Evolutionary conservation across 1,140 invertebrate genomes (phyloP).

Genomic region (Theocolax elegans): DNA sequence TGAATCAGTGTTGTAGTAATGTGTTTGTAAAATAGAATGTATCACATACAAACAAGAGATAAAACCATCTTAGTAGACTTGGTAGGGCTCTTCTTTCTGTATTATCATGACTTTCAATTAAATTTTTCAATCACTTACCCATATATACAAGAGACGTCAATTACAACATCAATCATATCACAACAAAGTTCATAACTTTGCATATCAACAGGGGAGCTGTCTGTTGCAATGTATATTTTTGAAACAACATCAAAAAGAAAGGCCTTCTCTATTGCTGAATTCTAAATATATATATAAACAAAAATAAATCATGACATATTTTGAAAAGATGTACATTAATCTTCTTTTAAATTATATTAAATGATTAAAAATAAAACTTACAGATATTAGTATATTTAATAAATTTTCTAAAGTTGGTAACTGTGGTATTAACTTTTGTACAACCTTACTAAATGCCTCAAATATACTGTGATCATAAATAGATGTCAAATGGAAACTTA

Average conservation of each 20-base stretch:
- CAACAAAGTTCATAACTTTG: conserved; percentile 99
- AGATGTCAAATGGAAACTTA: conserved; percentile 97
- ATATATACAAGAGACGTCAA: conserved; percentile 99
- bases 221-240: conserved; percentile 99
- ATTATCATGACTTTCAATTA: neutral
- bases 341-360: neutral
- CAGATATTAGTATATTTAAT: conserved; percentile 98
- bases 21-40: no score
- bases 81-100: no score
- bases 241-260: conserved; percentile 98
- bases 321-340: neutral
- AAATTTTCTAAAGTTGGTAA: conserved; percentile 97
- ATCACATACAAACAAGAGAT: no score
- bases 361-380: conserved; percentile 64
- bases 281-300: conserved; percentile 70
- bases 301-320: neutral
- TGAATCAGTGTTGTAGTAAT: neutral
- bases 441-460: conserved; percentile 99
- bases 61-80: no score
- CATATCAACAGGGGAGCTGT: conserved; percentile 99
- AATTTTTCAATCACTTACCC: conserved; percentile 73
- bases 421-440: conserved; percentile 98
- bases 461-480: conserved; percentile 99
- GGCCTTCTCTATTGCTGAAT: conserved; percentile 97
- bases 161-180: conserved; percentile 99